Base-by-base conservation (phyloP, 2,797 vertebrate species). In the Hypotaenidia philippensis region DNA sequence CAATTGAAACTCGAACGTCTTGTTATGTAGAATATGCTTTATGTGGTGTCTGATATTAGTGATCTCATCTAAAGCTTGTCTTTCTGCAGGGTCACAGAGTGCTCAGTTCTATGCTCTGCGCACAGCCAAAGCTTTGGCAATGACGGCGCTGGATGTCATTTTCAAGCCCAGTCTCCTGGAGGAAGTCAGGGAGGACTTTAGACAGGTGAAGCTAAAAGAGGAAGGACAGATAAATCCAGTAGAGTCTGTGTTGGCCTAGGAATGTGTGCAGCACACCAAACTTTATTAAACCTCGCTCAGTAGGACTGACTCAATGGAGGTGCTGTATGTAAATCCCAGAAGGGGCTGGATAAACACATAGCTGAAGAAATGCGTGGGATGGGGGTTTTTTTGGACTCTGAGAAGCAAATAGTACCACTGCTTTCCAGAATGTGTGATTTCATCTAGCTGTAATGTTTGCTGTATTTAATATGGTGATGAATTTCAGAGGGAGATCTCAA, bases 131-230 rank as follows among this genome's bases (percentile, higher is more conserved):
- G 98, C 98, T 74, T 96, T 99, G 97, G 98, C 98, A 19, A 99
- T 99, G 99, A 99, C 99, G 85, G 99, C 99, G 20, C 95, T 99
- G 96, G 99, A 99, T 89, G 97, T 99, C 8, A 96, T 99, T 71
- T 98, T 98, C 97, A 98, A 98, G 65, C 98, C 98, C 29, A 97
- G 97, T 61, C 94, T 98, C 61, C 91, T 99, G 40, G 96, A 98
- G 92, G 97, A 87, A 82, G 87, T 99, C 87, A 98, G 94, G 86
- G 97, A 98, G 23, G 98, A 99, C 90, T 99, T 98, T n/a, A 97
- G 92, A 50, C 91, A 97, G 77, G 86, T 87, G 79, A 98, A 97
- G 75, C 96, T 97, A 83, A 97, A 97, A 92, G 98, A 99, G 87
- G 98, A 98, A 60, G 89, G 81, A 13, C 87, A 93, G 74, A 87